Base-by-base conservation (phyloP, 2,888 invertebrate species). In the Hyposoter dolosus region DNA sequence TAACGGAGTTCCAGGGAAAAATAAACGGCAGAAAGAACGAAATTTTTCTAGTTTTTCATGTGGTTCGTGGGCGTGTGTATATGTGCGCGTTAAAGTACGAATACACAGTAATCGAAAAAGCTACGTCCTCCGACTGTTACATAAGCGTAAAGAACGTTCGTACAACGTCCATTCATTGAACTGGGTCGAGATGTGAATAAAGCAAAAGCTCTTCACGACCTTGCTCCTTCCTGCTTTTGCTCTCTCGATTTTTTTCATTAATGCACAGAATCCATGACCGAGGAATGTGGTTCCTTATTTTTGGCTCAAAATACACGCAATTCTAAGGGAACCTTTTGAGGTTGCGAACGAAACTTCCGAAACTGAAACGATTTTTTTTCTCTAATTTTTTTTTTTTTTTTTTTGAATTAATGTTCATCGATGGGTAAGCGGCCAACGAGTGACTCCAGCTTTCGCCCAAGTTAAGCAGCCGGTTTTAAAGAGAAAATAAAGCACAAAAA, bases 141-240 rank as follows among this genome's bases (percentile, higher is more conserved):
- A 63, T 43, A 63, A 72, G 75, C 56, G 75, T 79, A 53, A 85
- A 74, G 40, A 53, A 71, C 82, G 76, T 80, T 45, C 23, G 32
- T 47, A 43, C 43, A 66, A 19, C 32, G 50, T 74, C 86, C 86
- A 86, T 86, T 86, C 86, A 83, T 83, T 68, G 68, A 86, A 83
- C 72, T 86, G 81, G 86, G 83, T 86, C 86, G 83, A 75, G 80
- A 83, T 86, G 77, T 76, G 77, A 86, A 86, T 83, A 83, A 83
- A 86, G 81, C 83, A 69, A 69, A 77, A 77, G 45, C 56, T 72
- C 28, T 65, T 28, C 53, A 32, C 83, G 86, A 86, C 86, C 86
- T 86, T 86, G 86, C 74, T 75, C 45, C 56, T 74, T n/a, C 65
- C 35, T 65, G 66, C 68, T 63, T 47, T n/a, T 63, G 7, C 40